These are phyloP conservation scores for Calcarius lapponicus DNA, from an alignment of 2,797 vertebrate species.

Conservation along the genomic window DNA sequence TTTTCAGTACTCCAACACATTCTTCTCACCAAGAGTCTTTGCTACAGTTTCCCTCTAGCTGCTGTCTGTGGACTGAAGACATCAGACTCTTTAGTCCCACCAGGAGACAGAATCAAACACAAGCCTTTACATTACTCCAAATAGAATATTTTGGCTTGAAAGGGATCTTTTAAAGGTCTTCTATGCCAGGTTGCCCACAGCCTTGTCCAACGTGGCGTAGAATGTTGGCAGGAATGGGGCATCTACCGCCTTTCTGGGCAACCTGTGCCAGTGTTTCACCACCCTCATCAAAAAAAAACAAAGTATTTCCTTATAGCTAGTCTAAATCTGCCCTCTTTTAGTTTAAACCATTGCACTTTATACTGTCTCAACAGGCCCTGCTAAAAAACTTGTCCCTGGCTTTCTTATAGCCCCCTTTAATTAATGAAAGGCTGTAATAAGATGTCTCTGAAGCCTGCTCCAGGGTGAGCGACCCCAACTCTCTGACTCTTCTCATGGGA, in stretches of 20 bases:
- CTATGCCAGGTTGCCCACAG: not conserved
- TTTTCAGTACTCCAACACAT: not conserved
- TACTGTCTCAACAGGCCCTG: not conserved
- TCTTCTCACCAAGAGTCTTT: not conserved
- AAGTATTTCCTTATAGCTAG: not conserved
- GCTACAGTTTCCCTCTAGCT: not conserved
- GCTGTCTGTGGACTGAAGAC: not conserved
- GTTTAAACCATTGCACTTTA: not conserved
- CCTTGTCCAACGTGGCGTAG: not conserved
- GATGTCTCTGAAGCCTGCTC: not conserved
- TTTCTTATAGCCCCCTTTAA: not conserved
- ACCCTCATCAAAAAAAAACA: not conserved
- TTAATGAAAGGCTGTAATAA: not conserved
- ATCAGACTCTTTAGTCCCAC: not conserved
- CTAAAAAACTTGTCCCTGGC: not conserved
- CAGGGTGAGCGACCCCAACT: not conserved
- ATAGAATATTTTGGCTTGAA: not conserved
- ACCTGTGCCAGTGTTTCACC: not conserved
- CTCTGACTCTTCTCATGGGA: not conserved
- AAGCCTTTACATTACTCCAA: not conserved
- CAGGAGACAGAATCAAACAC: not conserved
- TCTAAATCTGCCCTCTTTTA: not conserved
- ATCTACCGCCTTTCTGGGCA: not conserved
- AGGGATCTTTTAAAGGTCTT: not conserved
- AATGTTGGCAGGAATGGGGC: not conserved